A percentile compares a stretch with the other conserved stretches of the same genome.
Evolutionary conservation across 2,888 invertebrate genomes (phyloP).

Genomic region (Axea sp.): DNA sequence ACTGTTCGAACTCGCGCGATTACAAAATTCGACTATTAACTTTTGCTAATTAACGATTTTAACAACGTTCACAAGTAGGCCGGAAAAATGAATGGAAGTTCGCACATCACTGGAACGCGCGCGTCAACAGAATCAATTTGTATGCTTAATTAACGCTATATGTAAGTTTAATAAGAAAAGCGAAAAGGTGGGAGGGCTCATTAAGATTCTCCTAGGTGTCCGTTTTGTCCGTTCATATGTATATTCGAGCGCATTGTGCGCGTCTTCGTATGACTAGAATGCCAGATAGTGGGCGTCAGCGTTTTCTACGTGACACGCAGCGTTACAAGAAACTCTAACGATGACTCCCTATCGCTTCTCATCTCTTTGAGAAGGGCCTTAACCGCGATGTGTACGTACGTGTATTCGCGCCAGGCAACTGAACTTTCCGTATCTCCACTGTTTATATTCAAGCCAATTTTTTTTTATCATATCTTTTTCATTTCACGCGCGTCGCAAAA

Average conservation of each 20-base stretch:
- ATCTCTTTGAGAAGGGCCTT: slow-evolving; percentile 44
- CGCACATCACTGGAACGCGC: no score
- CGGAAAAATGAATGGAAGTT: slow-evolving; percentile 23
- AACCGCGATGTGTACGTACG: slow-evolving; percentile 41
- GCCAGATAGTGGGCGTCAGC: slow-evolving; percentile 65
- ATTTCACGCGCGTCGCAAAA: no score
- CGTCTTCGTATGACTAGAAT: slow-evolving; percentile 63
- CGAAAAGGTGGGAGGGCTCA: slow-evolving; percentile 16
- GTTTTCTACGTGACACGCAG: slow-evolving; percentile 52
- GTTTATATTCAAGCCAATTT: no score
- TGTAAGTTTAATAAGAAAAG: slow-evolving; percentile 34
- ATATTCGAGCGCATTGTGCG: slow-evolving; percentile 42
- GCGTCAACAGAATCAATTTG: slow-evolving; percentile 32
- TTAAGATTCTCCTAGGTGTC: slow-evolving; percentile 42
- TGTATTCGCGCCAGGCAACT: slow-evolving; percentile 4
- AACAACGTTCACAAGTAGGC: background rate
- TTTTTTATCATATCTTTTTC: no score
- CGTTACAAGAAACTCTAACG: slow-evolving; percentile 49
- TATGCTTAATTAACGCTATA: slow-evolving; percentile 38
- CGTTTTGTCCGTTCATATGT: slow-evolving; percentile 31
- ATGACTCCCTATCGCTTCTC: slow-evolving; percentile 51
- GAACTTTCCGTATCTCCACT: slow-evolving; percentile 3
- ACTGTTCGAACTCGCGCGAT: no score
- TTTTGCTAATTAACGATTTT: slow-evolving; percentile 18
- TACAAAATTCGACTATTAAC: slow-evolving; percentile 8